Evolutionary conservation across 2,797 vertebrate genomes (phyloP).

Genomic region (Sebastes matsubarae): DNA sequence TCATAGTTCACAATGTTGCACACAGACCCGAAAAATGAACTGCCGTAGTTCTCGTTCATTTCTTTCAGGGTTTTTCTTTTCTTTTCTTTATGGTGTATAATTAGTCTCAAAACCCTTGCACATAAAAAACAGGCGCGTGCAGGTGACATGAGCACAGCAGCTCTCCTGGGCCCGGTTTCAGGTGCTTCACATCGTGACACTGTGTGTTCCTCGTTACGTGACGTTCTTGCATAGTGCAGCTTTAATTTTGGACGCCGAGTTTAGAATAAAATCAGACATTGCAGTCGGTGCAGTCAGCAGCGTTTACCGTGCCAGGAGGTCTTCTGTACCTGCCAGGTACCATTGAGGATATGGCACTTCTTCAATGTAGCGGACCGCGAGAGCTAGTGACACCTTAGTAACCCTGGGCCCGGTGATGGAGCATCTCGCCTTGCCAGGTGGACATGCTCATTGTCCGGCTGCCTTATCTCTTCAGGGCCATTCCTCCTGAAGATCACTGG

Average conservation of each 20-base stretch:
- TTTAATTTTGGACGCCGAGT: slow-evolving; percentile 32
- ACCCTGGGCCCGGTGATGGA: slow-evolving; percentile 66
- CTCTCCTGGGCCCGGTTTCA: slow-evolving; percentile 21
- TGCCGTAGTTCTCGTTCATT: too few relatives aligned
- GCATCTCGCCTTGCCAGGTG: slow-evolving; percentile 58
- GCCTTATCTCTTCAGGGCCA: slow-evolving; percentile 75
- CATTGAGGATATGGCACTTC: slow-evolving; percentile 52
- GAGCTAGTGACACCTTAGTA: slow-evolving; percentile 60
- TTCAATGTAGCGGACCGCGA: slow-evolving; percentile 34
- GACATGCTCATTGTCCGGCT: slow-evolving; percentile 73
- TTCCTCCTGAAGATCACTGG: slow-evolving; percentile 68
- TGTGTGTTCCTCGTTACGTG: slow-evolving; percentile 27
- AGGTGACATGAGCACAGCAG: neutral
- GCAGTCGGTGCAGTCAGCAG: slow-evolving; percentile 16
- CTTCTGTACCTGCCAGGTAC: slow-evolving; percentile 50
- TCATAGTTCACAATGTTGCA: too few relatives aligned
- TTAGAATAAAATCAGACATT: slow-evolving; percentile 38
- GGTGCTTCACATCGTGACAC: slow-evolving; percentile 26
- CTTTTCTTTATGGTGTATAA: too few relatives aligned
- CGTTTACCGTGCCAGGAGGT: slow-evolving; percentile 33
- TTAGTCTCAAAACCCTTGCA: too few relatives aligned
- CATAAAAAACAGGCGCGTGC: too few relatives aligned
- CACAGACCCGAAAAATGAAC: too few relatives aligned
- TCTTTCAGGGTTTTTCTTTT: too few relatives aligned
- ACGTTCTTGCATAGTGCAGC: slow-evolving; percentile 27